Conservation (phyloP, 2,113 vertebrate genomes). For the Ammodytes marinus region DNA sequence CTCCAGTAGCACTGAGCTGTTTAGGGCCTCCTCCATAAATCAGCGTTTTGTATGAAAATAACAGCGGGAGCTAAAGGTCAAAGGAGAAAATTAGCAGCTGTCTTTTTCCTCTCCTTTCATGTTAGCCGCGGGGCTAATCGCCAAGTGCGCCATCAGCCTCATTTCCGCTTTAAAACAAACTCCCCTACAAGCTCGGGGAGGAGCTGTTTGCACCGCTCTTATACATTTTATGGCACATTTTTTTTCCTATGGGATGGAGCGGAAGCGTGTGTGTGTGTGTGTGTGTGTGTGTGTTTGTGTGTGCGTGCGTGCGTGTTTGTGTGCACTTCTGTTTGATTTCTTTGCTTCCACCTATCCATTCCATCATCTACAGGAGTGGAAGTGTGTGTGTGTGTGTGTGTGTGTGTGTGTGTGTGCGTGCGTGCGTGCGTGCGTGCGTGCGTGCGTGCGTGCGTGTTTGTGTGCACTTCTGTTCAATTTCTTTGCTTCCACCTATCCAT, state of each 20-base stretch:
- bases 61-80: slow-evolving; percentile 82
- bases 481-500: too few species aligned
- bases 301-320: too few species aligned
- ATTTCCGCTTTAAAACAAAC: slow-evolving; percentile 86
- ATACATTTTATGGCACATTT: slow-evolving; percentile 71
- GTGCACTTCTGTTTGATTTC: too few species aligned
- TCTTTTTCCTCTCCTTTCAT: slow-evolving; percentile 81
- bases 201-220: slow-evolving; percentile 65
- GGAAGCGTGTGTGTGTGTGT: neutral
- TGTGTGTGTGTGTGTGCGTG: too few species aligned
- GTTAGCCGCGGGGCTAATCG: slow-evolving; percentile 81
- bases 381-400: too few species aligned
- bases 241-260: slow-evolving; percentile 23
- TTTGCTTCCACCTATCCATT: too few species aligned
- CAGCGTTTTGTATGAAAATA: slow-evolving; percentile 80
- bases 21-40: slow-evolving; percentile 76
- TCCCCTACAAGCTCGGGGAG: slow-evolving; percentile 69
- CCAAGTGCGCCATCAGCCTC: slow-evolving; percentile 77
- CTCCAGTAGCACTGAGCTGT: slow-evolving; percentile 73
- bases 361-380: neutral
- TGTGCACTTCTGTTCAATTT: too few species aligned
- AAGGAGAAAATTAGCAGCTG: slow-evolving; percentile 84
- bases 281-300: too few species aligned
- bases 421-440: too few species aligned
- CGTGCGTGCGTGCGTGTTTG: neutral